phyloP scores from a whole-genome alignment of 1,140 invertebrate species.

The Cydia amplana region DNA sequence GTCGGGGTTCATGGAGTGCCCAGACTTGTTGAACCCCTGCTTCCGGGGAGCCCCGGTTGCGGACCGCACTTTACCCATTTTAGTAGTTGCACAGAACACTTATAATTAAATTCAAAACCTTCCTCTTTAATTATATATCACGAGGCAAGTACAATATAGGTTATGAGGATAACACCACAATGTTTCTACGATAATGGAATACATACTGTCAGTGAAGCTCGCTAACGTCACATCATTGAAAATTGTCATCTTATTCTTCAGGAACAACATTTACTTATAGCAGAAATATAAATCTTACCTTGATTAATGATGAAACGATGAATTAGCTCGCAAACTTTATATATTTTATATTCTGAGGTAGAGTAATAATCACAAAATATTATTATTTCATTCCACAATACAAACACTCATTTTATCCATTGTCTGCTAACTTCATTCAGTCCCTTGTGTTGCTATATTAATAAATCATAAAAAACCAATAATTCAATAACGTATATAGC shows the following conservation, averaged over 20 bases:
- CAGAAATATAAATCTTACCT: constrained; percentile 1
- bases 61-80: constrained; percentile 87
- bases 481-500: background rate
- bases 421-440: background rate
- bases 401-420: background rate
- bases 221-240: background rate
- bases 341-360: background rate
- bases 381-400: background rate
- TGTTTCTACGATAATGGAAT: background rate
- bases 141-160: constrained; percentile 19
- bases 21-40: constrained; percentile 88
- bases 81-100: constrained; percentile 36
- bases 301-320: background rate
- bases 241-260: constrained; percentile 5
- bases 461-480: background rate
- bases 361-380: background rate
- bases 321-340: background rate
- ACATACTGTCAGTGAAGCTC: background rate
- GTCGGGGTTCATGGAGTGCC: constrained; percentile 94
- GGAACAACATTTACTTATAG: background rate
- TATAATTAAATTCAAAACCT: constrained; percentile 22
- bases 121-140: constrained; percentile 12
- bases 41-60: constrained; percentile 85
- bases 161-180: constrained; percentile 24
- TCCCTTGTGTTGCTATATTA: background rate